Conservation (phyloP, 2,888 invertebrate species). For the Sinodicranocentrus sp. region DNA sequence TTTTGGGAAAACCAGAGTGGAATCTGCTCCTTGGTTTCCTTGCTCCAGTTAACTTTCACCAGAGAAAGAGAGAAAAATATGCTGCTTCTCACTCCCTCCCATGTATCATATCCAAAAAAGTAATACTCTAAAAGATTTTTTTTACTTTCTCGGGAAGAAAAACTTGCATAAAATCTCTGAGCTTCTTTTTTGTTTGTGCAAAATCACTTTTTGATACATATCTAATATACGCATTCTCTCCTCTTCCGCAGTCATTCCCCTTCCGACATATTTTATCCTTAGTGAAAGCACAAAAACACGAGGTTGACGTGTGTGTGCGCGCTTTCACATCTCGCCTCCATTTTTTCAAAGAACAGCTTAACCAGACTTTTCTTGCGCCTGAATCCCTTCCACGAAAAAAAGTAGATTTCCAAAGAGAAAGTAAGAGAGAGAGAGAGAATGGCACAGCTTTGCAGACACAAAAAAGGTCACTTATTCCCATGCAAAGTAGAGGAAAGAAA, state of each 20-base stretch:
- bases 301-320: background rate
- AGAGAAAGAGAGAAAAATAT: background rate
- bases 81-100: background rate
- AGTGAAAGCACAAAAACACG: background rate
- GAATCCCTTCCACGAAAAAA: background rate
- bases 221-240: background rate
- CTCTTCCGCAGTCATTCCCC: background rate
- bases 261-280: background rate
- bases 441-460: background rate
- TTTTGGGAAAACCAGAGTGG: background rate
- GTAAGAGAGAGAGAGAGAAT: background rate
- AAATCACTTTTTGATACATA: background rate
- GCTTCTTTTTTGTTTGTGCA: background rate
- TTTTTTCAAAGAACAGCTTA: constrained; percentile 13
- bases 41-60: background rate
- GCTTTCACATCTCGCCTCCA: background rate
- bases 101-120: background rate
- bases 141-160: background rate
- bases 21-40: no score
- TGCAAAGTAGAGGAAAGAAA: constrained; percentile 17
- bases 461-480: constrained; percentile 19
- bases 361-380: background rate
- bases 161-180: background rate
- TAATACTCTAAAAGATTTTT: background rate
- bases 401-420: background rate